Percentiles rank a stretch among this genome's conserved stretches.
Conservation (phyloP, 2,888 invertebrate genomes). For the Synanthedon vespiformis region DNA sequence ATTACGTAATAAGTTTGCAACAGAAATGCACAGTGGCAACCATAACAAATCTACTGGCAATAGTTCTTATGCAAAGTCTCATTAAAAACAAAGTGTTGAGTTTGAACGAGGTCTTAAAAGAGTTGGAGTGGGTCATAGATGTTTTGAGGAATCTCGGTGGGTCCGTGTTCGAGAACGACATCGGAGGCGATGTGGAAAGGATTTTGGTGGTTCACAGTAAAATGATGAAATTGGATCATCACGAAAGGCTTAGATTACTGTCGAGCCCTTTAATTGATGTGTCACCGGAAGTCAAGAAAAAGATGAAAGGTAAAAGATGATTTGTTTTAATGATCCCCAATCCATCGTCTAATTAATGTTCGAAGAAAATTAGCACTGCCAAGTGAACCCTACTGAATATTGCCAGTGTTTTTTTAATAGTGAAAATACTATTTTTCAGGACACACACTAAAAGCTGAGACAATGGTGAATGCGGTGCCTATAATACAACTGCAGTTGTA, state of each 20-base stretch:
- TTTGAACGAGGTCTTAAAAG: constrained; percentile 52
- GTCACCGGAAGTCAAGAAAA: constrained; percentile 48
- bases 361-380: too few species aligned
- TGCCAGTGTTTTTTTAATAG: background rate
- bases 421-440: constrained; percentile 40
- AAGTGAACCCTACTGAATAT: too few species aligned
- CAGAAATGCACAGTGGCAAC: constrained; percentile 76
- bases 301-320: constrained; percentile 59
- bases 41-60: constrained; percentile 79
- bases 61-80: constrained; percentile 69
- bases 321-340: background rate
- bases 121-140: constrained; percentile 66
- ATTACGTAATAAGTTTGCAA: constrained; percentile 77
- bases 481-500: constrained; percentile 80
- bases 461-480: constrained; percentile 78
- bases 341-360: too few species aligned
- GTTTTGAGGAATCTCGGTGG: constrained; percentile 45
- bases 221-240: constrained; percentile 48
- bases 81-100: constrained; percentile 40
- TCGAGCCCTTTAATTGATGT: constrained; percentile 43
- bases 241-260: constrained; percentile 40
- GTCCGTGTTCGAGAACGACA: constrained; percentile 59
- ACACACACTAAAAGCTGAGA: constrained; percentile 72
- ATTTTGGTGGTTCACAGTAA: constrained; percentile 72
- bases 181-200: constrained; percentile 61